Evolutionary conservation across 2,797 vertebrate genomes (phyloP).

Genomic region (Parauchenoglanis ngamensis): DNA sequence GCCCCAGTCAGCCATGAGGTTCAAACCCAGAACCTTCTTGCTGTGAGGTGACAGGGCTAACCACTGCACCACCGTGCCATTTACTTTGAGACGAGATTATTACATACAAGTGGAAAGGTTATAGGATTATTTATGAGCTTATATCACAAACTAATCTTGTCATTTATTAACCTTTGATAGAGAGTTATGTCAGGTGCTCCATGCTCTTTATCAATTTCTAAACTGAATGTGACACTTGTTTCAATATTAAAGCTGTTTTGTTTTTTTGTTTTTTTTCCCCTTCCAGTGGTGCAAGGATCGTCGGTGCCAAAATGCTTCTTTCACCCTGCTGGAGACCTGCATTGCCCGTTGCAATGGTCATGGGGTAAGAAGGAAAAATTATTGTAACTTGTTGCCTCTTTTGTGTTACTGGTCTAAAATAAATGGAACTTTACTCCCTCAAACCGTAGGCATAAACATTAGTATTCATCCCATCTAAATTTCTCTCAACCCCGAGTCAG

Average conservation of each 20-base stretch:
- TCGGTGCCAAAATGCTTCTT: conserved; percentile 85
- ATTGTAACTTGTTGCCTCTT: background rate
- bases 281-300: conserved; percentile 89
- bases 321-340: conserved; percentile 82
- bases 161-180: background rate
- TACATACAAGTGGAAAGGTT: background rate
- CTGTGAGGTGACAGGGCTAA: too few relatives aligned
- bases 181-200: background rate
- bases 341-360: conserved; percentile 79
- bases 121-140: background rate
- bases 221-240: background rate
- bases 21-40: too few relatives aligned
- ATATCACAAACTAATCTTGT: background rate
- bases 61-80: too few relatives aligned
- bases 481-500: conserved; percentile 45
- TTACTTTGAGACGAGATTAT: background rate
- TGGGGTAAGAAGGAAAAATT: conserved; percentile 76
- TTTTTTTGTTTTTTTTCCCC: background rate
- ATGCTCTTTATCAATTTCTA: background rate
- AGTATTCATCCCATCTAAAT: conserved; percentile 36
- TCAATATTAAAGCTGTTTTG: background rate
- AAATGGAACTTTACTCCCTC: conserved; percentile 13
- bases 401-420: conserved; percentile 4
- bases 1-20: too few relatives aligned
- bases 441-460: conserved; percentile 16